Evolutionary conservation across 2,797 vertebrate genomes (phyloP), one percentile per base, ranked within the genome.

Genomic region (Sciurus carolinensis): DNA sequence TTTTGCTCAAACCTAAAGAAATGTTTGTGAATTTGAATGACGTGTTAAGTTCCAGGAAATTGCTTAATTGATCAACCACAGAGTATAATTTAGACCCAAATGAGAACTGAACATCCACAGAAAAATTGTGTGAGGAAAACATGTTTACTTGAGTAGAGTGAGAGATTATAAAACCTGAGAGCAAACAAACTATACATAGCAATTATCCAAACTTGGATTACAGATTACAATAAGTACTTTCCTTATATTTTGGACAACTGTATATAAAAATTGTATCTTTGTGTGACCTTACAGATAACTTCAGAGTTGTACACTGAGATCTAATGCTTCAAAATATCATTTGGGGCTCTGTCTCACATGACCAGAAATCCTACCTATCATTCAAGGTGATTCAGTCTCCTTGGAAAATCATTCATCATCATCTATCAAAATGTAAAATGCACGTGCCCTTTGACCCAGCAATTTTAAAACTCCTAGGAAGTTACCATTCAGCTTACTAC

Each of bases 51-150:
- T 64, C n/a, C 82, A 20, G 79, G 26, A 77, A 86, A 79, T 0
- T 71, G 47, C 50, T 89, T 90, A 92, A 83, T 0, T 94, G 52
- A 82, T 44, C 39, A 79, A n/a, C 44, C 67, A 95, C 36, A 33
- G 77, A 71, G 42, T 30, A 81, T 42, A 88, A 81, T 82, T 91
- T 54, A 96, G 42, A 81, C 7, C 17, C 39, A 91, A 90, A 82
- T 47, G 85, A 90, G 76, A 96, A 87, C 22, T 91, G 79, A 92
- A 66, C 10, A 77, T 5, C 44, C 50, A 72, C 11, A 52, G 22
- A 90, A 72, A 80, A 94, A 71, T 54, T 42, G 84, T 73, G 17
- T 80, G 50, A 83, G 42, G 72, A 88, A 90, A 91, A 88, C 11
- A 22, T 3, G 22, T 66, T 79, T 44, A 88, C 67, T 69, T 66